These are phyloP conservation scores for Leptopilina clavipes DNA, from an alignment of 1,140 invertebrate species.

Conservation along the genomic window DNA sequence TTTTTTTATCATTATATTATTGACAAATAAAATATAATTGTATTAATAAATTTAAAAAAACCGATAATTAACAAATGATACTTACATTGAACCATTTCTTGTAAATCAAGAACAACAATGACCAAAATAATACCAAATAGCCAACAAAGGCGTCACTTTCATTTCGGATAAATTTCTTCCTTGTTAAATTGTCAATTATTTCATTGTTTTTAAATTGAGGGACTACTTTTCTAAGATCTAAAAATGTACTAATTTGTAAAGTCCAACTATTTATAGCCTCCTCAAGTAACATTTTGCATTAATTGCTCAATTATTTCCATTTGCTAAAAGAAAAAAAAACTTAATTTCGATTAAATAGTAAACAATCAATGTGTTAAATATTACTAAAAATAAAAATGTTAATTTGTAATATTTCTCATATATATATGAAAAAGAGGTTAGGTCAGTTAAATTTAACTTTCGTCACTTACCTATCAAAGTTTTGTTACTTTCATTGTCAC, in stretches of 20 bases:
- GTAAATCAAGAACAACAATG: constrained; percentile 52
- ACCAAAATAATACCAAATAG: constrained; percentile 53
- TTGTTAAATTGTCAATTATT: not conserved
- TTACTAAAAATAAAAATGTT: not conserved
- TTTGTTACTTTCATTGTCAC: not conserved
- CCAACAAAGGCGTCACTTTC: constrained; percentile 48
- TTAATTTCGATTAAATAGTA: not conserved
- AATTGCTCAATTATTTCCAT: not conserved
- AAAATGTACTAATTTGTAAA: constrained; percentile 44
- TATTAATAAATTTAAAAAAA: too few species aligned
- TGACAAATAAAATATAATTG: too few species aligned
- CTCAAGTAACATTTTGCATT: constrained; percentile 39
- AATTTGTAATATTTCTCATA: not conserved
- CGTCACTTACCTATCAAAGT: not conserved
- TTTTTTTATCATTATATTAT: too few species aligned
- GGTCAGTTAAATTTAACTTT: not conserved
- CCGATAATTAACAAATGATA: constrained; percentile 26
- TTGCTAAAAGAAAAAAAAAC: not conserved
- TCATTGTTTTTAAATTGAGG: constrained; percentile 47
- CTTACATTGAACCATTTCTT: constrained; percentile 62
- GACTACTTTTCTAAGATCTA: constrained; percentile 47
- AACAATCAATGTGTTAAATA: not conserved
- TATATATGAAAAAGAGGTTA: not conserved
- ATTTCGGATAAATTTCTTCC: constrained; percentile 25
- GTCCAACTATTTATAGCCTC: constrained; percentile 45